Percentiles rank a stretch among this genome's conserved stretches.
phyloP scores from a whole-genome alignment of 2,113 vertebrate genomes.

The Nothobranchius kuhntae region DNA sequence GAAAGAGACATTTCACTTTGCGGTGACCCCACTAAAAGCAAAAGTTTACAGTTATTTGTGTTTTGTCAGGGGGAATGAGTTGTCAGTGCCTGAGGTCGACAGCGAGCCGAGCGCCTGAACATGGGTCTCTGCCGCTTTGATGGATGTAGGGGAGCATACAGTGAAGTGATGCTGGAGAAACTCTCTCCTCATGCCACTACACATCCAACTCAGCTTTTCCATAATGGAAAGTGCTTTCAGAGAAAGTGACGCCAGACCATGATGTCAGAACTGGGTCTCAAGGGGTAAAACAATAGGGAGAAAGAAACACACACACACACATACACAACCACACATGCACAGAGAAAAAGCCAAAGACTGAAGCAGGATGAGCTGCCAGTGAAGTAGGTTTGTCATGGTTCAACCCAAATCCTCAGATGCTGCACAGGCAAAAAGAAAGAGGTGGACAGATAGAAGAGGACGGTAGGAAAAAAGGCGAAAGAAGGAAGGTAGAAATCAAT shows the following conservation, averaged over 20 bases:
- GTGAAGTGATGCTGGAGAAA: conserved; percentile 41
- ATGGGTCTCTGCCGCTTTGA: conserved; percentile 50
- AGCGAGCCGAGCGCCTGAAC: conserved; percentile 51
- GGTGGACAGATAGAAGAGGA: conserved; percentile 20
- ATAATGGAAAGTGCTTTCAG: conserved; percentile 31
- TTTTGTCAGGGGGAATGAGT: conserved; percentile 62
- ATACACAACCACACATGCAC: too few relatives aligned
- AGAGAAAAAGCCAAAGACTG: conserved; percentile 10
- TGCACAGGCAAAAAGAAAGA: conserved; percentile 30
- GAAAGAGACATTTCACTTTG: conserved; percentile 50
- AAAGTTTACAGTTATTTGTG: conserved; percentile 70
- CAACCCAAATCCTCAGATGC: conserved; percentile 49
- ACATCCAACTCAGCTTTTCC: conserved; percentile 18
- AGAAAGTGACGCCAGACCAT: conserved; percentile 37
- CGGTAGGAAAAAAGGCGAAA: not conserved
- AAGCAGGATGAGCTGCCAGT: conserved; percentile 46
- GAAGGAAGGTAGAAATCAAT: conserved; percentile 72
- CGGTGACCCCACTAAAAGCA: conserved; percentile 61
- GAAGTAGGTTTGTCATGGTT: conserved; percentile 52
- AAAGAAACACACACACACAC: conserved; percentile 3
- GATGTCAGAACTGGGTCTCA: conserved; percentile 40
- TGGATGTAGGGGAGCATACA: conserved; percentile 56
- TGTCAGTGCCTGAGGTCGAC: conserved; percentile 49
- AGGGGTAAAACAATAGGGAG: conserved; percentile 7
- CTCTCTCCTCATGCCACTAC: not conserved